A percentile compares a stretch with the other conserved stretches of the same genome.
phyloP scores from a whole-genome alignment of 2,888 invertebrate genomes.

The Trypoxylon attenuatum region DNA sequence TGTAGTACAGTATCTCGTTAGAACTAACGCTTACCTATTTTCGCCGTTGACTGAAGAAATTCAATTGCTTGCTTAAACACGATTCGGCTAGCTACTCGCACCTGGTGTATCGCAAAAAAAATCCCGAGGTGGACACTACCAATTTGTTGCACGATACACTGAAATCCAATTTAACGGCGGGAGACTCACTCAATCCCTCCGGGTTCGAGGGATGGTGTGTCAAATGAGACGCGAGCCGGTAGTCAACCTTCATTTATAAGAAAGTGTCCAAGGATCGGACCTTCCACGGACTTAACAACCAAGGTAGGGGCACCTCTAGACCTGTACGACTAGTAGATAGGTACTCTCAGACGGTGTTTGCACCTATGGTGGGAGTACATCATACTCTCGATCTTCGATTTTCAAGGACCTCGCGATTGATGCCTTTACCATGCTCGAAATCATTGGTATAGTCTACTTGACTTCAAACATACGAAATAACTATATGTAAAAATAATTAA shows the following conservation, averaged over 20 bases:
- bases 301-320: conserved; percentile 49
- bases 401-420: conserved; percentile 55
- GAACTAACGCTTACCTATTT: conserved; percentile 31
- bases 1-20: too few relatives aligned
- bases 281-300: conserved; percentile 55
- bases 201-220: conserved; percentile 63
- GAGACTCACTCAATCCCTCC: conserved; percentile 46
- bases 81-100: neutral
- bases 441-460: too few relatives aligned
- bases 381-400: conserved; percentile 60
- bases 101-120: neutral
- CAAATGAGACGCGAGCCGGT: conserved; percentile 61
- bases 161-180: neutral
- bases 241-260: conserved; percentile 71
- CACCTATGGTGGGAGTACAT: conserved; percentile 40
- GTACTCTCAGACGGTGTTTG: conserved; percentile 2
- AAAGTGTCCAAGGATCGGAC: conserved; percentile 69
- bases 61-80: neutral
- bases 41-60: neutral
- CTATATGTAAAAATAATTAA: too few relatives aligned
- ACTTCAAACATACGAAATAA: too few relatives aligned
- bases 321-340: neutral
- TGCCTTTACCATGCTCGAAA: conserved; percentile 24
- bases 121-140: conserved; percentile 10
- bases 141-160: conserved; percentile 22